Conservation (phyloP, 2,797 vertebrate species). For the Aeoliscus strigatus region DNA sequence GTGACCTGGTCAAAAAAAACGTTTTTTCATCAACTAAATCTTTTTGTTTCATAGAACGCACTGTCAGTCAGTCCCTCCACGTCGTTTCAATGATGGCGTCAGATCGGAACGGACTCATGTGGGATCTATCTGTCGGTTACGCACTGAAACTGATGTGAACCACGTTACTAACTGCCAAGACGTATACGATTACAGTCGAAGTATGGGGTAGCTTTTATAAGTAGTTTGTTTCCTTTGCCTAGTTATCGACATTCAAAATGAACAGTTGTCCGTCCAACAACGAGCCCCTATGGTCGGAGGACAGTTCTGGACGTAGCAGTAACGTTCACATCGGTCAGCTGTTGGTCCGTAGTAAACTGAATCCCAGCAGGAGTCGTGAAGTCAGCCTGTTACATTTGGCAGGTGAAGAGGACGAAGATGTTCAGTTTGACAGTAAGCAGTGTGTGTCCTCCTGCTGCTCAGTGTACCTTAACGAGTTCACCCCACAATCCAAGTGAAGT, state of each 20-base stretch:
- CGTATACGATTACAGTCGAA: too few relatives aligned
- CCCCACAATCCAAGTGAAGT: too few relatives aligned
- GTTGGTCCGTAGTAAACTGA: conserved; percentile 15
- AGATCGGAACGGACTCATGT: neutral
- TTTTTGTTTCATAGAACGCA: neutral
- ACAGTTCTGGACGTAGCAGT: conserved; percentile 59
- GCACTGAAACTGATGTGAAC: too few relatives aligned
- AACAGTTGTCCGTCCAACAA: conserved; percentile 16
- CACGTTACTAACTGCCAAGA: too few relatives aligned
- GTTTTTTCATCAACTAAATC: rapidly evolving
- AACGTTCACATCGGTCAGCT: conserved; percentile 7
- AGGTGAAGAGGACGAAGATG: conserved; percentile 64
- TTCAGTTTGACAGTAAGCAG: conserved; percentile 77
- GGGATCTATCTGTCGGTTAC: too few relatives aligned
- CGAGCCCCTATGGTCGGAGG: conserved; percentile 33
- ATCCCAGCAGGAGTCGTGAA: conserved; percentile 8
- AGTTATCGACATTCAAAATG: conserved; percentile 26
- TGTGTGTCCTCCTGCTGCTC: neutral
- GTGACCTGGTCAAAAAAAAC: rapidly evolving
- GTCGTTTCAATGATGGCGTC: conserved; percentile 28
- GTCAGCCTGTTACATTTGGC: conserved; percentile 41
- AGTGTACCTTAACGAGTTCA: too few relatives aligned
- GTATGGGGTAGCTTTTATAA: conserved; percentile 2
- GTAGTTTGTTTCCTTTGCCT: too few relatives aligned
- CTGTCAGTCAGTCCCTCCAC: conserved; percentile 20